phyloP scores from a whole-genome alignment of 1,140 invertebrate species.

The Papilio glaucus region DNA sequence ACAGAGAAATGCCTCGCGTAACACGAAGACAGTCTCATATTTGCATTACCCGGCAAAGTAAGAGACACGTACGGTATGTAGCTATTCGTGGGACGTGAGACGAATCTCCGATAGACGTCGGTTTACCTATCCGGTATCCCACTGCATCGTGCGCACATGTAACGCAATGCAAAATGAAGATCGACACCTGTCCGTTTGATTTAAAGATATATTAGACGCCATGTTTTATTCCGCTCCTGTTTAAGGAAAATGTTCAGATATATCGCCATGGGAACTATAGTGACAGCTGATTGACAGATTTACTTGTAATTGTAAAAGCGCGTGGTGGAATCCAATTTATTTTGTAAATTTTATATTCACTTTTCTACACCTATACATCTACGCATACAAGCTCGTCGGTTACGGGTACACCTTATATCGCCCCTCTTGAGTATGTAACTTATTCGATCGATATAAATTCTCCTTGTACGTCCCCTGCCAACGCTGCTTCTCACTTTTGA shows the following conservation, averaged over 20 bases:
- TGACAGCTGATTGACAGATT: conserved; percentile 19
- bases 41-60: conserved; percentile 26
- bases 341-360: not conserved
- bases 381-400: no score
- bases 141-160: not conserved
- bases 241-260: conserved; percentile 12
- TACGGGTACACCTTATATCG: no score
- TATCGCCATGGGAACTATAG: conserved; percentile 1
- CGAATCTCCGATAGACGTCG: not conserved
- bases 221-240: conserved; percentile 25
- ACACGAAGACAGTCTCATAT: conserved; percentile 20
- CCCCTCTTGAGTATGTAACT: no score
- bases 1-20: not conserved
- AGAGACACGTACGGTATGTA: conserved; percentile 24
- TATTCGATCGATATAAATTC: no score
- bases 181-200: conserved; percentile 32
- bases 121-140: conserved; percentile 23
- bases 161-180: conserved; percentile 5
- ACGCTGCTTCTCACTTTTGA: no score
- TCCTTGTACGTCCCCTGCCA: no score
- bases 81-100: conserved; percentile 17
- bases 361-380: no score
- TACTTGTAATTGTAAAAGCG: not conserved
- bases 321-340: not conserved
- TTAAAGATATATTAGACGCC: not conserved